phyloP scores from a whole-genome alignment of 2,113 vertebrate genomes.

The Myrmecobius fasciatus region DNA sequence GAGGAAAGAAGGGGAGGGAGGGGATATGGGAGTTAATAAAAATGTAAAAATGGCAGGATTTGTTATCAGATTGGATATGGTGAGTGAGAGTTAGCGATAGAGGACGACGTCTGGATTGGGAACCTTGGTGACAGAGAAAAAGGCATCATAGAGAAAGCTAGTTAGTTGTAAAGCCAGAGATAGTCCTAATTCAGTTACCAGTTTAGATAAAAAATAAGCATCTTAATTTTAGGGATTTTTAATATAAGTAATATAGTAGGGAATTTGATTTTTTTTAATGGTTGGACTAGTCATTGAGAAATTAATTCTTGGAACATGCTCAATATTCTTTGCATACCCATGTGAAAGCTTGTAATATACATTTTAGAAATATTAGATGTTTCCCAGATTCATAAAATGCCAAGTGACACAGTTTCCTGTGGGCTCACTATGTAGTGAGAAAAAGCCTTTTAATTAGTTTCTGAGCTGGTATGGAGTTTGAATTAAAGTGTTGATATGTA shows the following conservation, averaged over 20 bases:
- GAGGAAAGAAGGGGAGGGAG: not conserved
- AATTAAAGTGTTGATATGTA: not conserved
- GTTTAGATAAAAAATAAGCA: not conserved
- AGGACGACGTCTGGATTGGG: not conserved
- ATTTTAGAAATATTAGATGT: not conserved
- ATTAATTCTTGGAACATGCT: not conserved
- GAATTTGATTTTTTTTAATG: not conserved
- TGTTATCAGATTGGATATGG: not conserved
- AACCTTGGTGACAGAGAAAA: not conserved
- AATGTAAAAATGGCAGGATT: not conserved
- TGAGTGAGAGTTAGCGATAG: not conserved
- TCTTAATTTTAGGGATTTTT: not conserved
- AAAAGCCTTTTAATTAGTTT: not conserved
- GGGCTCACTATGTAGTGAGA: not conserved
- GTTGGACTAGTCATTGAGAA: not conserved
- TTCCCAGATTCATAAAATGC: not conserved
- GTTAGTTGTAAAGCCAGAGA: not conserved
- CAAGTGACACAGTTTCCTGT: not conserved
- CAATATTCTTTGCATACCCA: not conserved
- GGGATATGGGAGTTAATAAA: not conserved
- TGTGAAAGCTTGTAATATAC: not conserved
- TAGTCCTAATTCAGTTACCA: not conserved
- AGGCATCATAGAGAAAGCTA: not conserved
- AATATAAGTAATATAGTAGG: not conserved
- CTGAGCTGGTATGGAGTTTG: not conserved